A percentile compares a stretch with the other conserved stretches of the same genome.
Conservation (phyloP, 1,140 invertebrate species). For the Pissodes strobi region DNA sequence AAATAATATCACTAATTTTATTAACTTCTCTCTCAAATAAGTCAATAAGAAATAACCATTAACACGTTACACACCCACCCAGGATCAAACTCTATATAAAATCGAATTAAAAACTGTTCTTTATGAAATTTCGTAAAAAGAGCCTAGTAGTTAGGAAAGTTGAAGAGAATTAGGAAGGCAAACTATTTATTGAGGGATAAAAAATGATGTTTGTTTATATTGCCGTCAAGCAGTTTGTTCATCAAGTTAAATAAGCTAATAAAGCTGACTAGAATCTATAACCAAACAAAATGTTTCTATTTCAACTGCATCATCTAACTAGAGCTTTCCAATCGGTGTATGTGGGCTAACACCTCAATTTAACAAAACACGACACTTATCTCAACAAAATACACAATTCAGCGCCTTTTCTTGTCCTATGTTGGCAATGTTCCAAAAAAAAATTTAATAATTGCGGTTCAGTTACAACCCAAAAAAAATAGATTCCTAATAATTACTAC, state of each 20-base stretch:
- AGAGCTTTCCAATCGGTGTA: too few relatives aligned
- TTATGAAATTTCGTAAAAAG: too few relatives aligned
- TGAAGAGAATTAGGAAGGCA: too few relatives aligned
- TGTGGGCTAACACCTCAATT: neutral
- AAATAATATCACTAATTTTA: conserved; percentile 35
- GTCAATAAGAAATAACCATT: conserved; percentile 28
- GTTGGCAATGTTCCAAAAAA: conserved; percentile 10
- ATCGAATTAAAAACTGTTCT: too few relatives aligned
- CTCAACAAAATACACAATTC: conserved; percentile 6
- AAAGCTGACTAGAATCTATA: conserved; percentile 22
- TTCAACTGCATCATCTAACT: neutral
- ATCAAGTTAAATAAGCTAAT: conserved; percentile 4
- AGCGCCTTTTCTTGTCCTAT: conserved; percentile 5
- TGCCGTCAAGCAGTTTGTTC: too few relatives aligned
- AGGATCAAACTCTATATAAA: conserved; percentile 8
- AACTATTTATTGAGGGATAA: too few relatives aligned
- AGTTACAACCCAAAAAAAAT: conserved; percentile 14
- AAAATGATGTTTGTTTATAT: too few relatives aligned
- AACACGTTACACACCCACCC: conserved; percentile 28
- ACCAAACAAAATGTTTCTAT: neutral
- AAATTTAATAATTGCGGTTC: neutral
- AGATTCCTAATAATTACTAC: conserved; percentile 1
- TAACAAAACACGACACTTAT: neutral
- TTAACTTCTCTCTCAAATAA: conserved; percentile 28
- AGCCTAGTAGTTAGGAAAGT: too few relatives aligned